Conservation (phyloP, 2,797 vertebrate genomes). For the Eulemur rubriventer region DNA sequence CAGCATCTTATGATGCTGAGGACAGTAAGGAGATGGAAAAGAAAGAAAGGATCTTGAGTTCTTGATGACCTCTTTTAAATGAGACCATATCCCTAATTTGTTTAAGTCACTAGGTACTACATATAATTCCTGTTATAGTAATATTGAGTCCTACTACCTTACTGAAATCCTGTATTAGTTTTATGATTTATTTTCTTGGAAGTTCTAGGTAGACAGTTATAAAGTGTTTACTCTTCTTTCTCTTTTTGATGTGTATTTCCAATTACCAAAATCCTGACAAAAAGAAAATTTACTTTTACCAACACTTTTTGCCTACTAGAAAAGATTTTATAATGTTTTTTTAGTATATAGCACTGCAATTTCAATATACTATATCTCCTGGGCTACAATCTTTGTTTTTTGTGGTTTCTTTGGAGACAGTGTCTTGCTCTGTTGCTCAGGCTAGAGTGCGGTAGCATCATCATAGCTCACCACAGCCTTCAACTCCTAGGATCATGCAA, state of each 20-base stretch:
- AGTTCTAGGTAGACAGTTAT: not conserved
- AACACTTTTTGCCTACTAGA: not conserved
- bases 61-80: not conserved
- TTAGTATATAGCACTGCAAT: not conserved
- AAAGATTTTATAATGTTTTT: constrained; percentile 17
- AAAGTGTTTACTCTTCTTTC: not conserved
- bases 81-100: not conserved
- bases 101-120: not conserved
- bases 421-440: too few species aligned
- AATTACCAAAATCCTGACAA: constrained; percentile 7
- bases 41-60: not conserved
- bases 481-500: too few species aligned
- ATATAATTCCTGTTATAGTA: not conserved
- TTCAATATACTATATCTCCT: not conserved
- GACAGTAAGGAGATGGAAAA: not conserved
- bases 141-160: not conserved
- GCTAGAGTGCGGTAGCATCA: too few species aligned
- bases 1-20: not conserved
- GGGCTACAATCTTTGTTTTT: not conserved
- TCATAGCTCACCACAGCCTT: too few species aligned
- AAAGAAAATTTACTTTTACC: not conserved
- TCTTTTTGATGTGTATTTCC: not conserved
- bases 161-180: not conserved
- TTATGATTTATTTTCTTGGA: constrained; percentile 24
- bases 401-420: too few species aligned